Evolutionary conservation across 64 coral and sea anemone species (phyloP).

Genomic region (Stichodactyla helianthus): DNA sequence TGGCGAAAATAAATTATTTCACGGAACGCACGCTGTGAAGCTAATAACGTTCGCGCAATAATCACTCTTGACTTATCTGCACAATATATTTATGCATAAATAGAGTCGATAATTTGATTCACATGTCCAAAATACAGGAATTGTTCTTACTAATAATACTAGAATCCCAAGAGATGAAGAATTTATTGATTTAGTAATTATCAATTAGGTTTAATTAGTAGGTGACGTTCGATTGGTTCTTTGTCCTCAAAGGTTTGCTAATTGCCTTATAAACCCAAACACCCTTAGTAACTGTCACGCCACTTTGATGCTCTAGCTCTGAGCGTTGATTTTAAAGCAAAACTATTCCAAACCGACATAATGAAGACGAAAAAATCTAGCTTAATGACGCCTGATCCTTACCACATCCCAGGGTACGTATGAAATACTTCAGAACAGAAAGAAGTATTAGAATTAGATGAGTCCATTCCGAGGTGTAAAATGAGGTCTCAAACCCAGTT

Average conservation of each 20-base stretch:
- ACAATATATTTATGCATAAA: not conserved
- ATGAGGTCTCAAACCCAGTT: not conserved
- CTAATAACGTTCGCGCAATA: not conserved
- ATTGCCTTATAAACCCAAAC: not conserved
- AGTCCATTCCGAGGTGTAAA: not conserved
- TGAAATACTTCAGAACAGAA: not conserved
- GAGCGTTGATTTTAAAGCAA: not conserved
- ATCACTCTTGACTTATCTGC: not conserved
- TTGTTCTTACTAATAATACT: not conserved
- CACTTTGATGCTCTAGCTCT: not conserved
- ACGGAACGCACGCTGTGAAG: not conserved
- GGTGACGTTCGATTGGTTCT: slow-evolving; percentile 13
- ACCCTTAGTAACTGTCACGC: not conserved
- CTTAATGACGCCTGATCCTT: slow-evolving; percentile 95
- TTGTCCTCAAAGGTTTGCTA: slow-evolving; percentile 12
- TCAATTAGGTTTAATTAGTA: slow-evolving; percentile 23
- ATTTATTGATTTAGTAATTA: slow-evolving; percentile 2
- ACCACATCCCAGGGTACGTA: slow-evolving; percentile 93
- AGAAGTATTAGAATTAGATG: not conserved
- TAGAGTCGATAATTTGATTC: not conserved
- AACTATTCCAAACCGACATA: not conserved
- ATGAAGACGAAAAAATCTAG: slow-evolving; percentile 68
- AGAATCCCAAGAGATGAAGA: not conserved
- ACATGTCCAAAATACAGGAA: not conserved
- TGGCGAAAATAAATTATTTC: not conserved